phyloP scores from a whole-genome alignment of 2,888 invertebrate species.

The Zele albiditarsus region DNA sequence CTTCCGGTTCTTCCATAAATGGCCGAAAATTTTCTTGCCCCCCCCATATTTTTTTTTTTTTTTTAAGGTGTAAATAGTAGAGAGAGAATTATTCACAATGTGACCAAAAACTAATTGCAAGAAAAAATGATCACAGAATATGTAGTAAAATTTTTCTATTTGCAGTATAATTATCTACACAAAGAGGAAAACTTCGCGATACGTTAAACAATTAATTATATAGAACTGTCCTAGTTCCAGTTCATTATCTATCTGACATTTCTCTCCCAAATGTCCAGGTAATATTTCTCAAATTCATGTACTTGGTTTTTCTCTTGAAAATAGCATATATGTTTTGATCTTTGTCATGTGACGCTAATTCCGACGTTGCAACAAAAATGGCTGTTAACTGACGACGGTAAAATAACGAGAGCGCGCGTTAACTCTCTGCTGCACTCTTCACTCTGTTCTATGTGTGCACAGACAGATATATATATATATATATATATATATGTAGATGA shows the following conservation, averaged over 20 bases:
- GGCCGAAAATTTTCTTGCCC: constrained; percentile 43
- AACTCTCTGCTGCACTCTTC: constrained; percentile 10
- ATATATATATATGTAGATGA: background rate
- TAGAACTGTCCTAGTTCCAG: too few species aligned
- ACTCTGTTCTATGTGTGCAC: constrained; percentile 5
- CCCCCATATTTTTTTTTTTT: constrained; percentile 4
- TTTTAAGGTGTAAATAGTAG: constrained; percentile 38
- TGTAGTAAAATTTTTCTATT: too few species aligned
- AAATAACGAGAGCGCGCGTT: constrained; percentile 36
- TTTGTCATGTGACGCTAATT: constrained; percentile 47
- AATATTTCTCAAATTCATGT: background rate
- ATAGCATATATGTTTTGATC: constrained; percentile 30
- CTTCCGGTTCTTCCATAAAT: constrained; percentile 42
- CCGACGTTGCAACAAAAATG: constrained; percentile 48
- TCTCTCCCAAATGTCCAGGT: background rate
- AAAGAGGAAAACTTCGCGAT: too few species aligned
- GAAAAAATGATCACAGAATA: too few species aligned
- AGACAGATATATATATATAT: background rate
- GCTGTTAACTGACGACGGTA: constrained; percentile 35
- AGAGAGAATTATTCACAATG: too few species aligned
- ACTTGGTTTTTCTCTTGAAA: constrained; percentile 25
- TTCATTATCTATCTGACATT: constrained; percentile 31
- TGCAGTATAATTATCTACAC: too few species aligned
- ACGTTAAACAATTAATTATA: too few species aligned
- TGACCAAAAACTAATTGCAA: too few species aligned